Percentiles rank a stretch among this genome's conserved stretches.
phyloP scores from a whole-genome alignment of 2,797 vertebrate genomes.

The Pempheris klunzingeri region DNA sequence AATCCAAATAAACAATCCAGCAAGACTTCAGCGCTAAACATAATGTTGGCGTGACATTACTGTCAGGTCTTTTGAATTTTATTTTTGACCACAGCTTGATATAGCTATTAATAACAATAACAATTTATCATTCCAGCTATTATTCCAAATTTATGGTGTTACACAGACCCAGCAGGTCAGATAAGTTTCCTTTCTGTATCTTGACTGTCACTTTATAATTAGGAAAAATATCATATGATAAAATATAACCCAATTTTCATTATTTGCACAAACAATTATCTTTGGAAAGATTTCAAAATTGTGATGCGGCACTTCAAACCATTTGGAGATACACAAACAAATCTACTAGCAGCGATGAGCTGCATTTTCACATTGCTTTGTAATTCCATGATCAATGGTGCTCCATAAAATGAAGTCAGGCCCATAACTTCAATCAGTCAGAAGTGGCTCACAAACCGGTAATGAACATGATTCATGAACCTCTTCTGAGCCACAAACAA shows the following conservation, averaged over 20 bases:
- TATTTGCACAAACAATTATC: not conserved
- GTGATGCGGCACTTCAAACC: not conserved
- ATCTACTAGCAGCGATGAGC: not conserved
- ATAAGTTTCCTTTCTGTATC: not conserved
- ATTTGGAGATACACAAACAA: not conserved
- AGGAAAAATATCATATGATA: no score
- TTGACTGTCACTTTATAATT: no score
- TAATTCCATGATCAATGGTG: not conserved
- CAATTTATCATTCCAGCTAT: no score
- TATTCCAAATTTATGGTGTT: not conserved
- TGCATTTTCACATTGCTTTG: not conserved
- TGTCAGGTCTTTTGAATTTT: not conserved
- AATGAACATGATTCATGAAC: not conserved
- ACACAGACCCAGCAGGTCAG: not conserved
- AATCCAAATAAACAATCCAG: constrained; percentile 14
- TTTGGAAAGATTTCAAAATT: not conserved
- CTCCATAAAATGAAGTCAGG: not conserved
- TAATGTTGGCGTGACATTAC: not conserved
- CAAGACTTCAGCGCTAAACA: not conserved
- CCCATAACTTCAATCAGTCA: not conserved
- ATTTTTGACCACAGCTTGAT: not conserved
- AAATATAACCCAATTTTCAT: no score
- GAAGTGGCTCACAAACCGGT: not conserved
- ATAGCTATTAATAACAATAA: not conserved
- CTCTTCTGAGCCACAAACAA: not conserved